Percentiles rank a stretch among this genome's conserved stretches.
Evolutionary conservation across 1,140 invertebrate genomes (phyloP).

Genomic region (Plectrocnemia conspersa): DNA sequence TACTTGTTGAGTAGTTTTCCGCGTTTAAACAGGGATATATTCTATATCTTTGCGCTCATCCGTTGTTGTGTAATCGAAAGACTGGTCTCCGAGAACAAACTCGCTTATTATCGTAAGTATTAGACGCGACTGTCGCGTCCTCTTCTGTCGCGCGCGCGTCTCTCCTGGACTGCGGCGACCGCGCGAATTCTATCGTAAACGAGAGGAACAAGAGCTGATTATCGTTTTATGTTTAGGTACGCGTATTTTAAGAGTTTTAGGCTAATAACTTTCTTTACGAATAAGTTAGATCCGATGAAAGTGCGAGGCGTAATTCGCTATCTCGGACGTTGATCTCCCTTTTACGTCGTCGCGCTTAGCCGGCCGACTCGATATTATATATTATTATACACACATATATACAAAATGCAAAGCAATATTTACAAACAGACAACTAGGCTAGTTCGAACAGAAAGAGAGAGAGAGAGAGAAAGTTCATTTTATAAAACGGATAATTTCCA

Average conservation of each 20-base stretch:
- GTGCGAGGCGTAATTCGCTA: neutral
- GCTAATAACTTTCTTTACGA: slow-evolving; percentile 30
- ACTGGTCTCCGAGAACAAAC: slow-evolving; percentile 1
- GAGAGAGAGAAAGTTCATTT: too few species aligned
- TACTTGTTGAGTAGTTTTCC: neutral
- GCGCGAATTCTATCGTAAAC: slow-evolving; percentile 33
- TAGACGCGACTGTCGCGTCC: too few species aligned
- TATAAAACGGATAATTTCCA: too few species aligned
- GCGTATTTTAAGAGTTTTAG: slow-evolving; percentile 31
- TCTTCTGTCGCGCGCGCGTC: too few species aligned
- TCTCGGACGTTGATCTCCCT: neutral
- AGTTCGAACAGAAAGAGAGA: too few species aligned
- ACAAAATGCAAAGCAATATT: slow-evolving; percentile 7
- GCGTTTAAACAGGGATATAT: neutral
- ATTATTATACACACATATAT: neutral
- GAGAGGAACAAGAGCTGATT: slow-evolving; percentile 35
- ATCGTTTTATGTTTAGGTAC: slow-evolving; percentile 32
- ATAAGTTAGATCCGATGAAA: slow-evolving; percentile 22
- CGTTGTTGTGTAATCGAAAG: slow-evolving; percentile 4
- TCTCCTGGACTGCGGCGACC: slow-evolving; percentile 30
- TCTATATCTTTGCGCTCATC: neutral
- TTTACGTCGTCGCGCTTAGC: slow-evolving; percentile 1
- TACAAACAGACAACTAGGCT: too few species aligned
- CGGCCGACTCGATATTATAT: neutral
- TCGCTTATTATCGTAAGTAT: slow-evolving; percentile 25